Conservation (phyloP, 2,797 vertebrate species). For the Smutsia temminckii region DNA sequence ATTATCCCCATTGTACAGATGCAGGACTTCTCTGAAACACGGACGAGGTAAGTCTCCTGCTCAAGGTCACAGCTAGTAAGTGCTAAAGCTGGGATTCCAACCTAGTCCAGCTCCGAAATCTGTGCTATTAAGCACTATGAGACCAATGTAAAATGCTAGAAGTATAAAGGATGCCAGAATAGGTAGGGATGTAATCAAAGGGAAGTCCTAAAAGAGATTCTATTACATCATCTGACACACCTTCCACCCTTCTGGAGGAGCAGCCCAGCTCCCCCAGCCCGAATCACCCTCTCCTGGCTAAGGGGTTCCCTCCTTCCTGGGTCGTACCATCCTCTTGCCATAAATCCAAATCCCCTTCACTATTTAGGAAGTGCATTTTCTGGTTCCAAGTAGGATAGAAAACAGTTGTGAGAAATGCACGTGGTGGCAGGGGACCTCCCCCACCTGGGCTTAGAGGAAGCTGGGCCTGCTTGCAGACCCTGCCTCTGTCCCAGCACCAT, state of each 20-base stretch:
- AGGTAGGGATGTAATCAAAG: neutral
- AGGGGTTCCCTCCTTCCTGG: neutral
- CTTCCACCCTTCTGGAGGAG: no score
- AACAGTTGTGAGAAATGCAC: neutral
- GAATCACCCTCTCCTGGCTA: neutral
- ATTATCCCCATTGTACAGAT: neutral
- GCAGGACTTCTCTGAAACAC: neutral
- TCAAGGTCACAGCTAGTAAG: neutral
- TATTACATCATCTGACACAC: no score
- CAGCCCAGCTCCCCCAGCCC: accelerated
- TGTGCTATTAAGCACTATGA: neutral
- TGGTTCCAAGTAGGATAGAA: neutral
- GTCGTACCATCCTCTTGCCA: neutral
- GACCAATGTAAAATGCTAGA: neutral
- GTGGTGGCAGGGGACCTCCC: neutral
- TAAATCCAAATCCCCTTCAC: neutral
- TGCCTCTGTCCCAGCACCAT: neutral
- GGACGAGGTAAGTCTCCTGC: neutral
- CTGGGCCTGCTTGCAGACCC: neutral
- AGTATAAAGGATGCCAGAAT: neutral
- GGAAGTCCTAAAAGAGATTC: neutral
- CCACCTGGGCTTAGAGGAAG: neutral
- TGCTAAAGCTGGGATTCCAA: neutral
- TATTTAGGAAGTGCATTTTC: neutral
- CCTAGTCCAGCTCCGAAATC: neutral